Conservation (phyloP, 2,888 invertebrate genomes). For the Selenia dentaria region DNA sequence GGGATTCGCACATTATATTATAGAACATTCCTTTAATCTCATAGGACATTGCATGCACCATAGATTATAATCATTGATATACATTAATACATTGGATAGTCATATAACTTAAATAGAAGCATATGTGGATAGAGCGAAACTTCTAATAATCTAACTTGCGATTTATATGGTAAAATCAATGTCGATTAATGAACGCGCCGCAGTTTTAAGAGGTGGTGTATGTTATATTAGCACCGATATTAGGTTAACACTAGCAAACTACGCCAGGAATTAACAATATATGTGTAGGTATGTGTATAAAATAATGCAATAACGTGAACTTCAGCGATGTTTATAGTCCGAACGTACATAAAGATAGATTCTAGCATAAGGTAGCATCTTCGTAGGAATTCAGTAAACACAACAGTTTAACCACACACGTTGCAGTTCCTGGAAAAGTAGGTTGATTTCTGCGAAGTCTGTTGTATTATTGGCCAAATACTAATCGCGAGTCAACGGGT, state of each 20-base stretch:
- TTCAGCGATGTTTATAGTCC: no score
- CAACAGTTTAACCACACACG: no score
- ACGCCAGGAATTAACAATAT: conserved; percentile 48
- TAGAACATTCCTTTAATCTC: conserved; percentile 57
- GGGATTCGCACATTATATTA: conserved; percentile 10
- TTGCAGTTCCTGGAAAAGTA: no score
- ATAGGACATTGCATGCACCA: conserved; percentile 69
- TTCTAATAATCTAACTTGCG: conserved; percentile 18
- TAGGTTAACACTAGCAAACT: conserved; percentile 60
- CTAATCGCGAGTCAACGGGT: no score
- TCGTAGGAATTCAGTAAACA: no score
- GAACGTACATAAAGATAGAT: no score
- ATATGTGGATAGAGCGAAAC: conserved; percentile 47
- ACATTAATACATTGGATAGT: conserved; percentile 29
- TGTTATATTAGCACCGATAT: conserved; percentile 68
- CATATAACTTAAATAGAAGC: conserved; percentile 36
- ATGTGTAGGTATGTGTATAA: conserved; percentile 31
- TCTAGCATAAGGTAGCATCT: no score
- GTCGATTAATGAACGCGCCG: conserved; percentile 36
- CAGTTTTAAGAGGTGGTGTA: conserved; percentile 24
- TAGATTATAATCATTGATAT: conserved; percentile 50
- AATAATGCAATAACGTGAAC: no score
- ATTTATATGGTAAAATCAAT: conserved; percentile 31
- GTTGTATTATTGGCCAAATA: no score
- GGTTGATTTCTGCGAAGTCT: no score